These are phyloP conservation scores for Procambarus virginalis DNA, from an alignment of 1,140 invertebrate species.

Conservation along the genomic window DNA sequence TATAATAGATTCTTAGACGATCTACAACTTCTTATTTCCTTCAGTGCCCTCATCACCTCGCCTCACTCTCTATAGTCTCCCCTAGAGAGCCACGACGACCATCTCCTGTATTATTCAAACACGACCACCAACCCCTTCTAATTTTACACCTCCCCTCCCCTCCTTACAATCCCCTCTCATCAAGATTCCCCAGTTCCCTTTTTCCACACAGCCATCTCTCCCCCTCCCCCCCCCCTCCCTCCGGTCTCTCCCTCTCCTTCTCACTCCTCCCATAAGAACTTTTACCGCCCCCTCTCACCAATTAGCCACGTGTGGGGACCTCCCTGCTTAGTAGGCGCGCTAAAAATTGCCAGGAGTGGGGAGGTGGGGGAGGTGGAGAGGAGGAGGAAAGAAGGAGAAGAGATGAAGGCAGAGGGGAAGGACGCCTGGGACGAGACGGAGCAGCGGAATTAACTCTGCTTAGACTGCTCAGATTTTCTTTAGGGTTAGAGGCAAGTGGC, in stretches of 20 bases:
- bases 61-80: background rate
- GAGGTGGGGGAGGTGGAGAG: background rate
- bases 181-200: background rate
- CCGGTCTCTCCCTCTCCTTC: slow-evolving; percentile 5
- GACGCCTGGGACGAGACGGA: background rate
- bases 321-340: slow-evolving; percentile 53
- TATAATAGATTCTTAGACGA: no score
- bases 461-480: slow-evolving; percentile 31
- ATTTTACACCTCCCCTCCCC: background rate
- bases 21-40: no score
- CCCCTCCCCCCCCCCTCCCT: slow-evolving; percentile 2
- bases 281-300: slow-evolving; percentile 47
- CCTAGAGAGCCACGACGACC: background rate
- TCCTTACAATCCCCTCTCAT: background rate
- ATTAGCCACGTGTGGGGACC: slow-evolving; percentile 43
- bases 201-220: background rate
- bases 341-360: slow-evolving; percentile 34
- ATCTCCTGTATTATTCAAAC: background rate
- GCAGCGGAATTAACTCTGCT: background rate
- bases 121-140: background rate
- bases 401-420: background rate
- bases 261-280: slow-evolving; percentile 59
- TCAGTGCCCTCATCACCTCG: no score
- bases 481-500: slow-evolving; percentile 31
- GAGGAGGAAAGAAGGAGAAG: slow-evolving; percentile 3